These are phyloP conservation scores for Ochropleura leucogaster DNA, from an alignment of 2,888 invertebrate species.

Conservation along the genomic window DNA sequence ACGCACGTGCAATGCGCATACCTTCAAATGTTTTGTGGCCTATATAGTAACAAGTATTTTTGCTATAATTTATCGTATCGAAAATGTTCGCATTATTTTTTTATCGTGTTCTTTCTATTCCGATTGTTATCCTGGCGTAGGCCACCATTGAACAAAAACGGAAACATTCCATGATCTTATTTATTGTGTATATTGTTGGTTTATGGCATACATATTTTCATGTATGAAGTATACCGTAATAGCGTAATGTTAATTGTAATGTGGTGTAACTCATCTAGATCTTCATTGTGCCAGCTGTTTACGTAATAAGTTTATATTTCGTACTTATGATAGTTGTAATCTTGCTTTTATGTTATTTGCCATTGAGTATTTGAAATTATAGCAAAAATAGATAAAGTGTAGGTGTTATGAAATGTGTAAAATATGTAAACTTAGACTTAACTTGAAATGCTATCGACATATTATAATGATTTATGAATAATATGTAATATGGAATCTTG, in stretches of 20 bases:
- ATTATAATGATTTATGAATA: slow-evolving; percentile 73
- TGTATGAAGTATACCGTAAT: slow-evolving; percentile 84
- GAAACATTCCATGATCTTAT: slow-evolving; percentile 90
- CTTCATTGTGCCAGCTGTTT: slow-evolving; percentile 90
- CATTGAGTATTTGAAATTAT: slow-evolving; percentile 86
- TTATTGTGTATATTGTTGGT: slow-evolving; percentile 90
- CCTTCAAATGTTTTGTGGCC: slow-evolving; percentile 76
- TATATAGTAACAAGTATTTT: slow-evolving; percentile 89
- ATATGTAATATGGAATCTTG: slow-evolving; percentile 75
- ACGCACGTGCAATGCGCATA: slow-evolving; percentile 53
- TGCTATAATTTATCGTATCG: slow-evolving; percentile 88
- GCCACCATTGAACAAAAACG: slow-evolving; percentile 76
- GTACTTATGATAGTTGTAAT: slow-evolving; percentile 88
- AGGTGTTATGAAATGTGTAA: slow-evolving; percentile 82
- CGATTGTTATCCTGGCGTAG: slow-evolving; percentile 73
- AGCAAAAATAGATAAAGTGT: slow-evolving; percentile 84
- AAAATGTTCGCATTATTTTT: slow-evolving; percentile 86
- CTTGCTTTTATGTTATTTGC: slow-evolving; percentile 87
- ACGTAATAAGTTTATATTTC: slow-evolving; percentile 86
- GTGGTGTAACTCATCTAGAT: slow-evolving; percentile 87
- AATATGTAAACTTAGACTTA: slow-evolving; percentile 84
- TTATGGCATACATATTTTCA: slow-evolving; percentile 88
- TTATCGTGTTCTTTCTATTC: slow-evolving; percentile 80
- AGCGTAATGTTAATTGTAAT: slow-evolving; percentile 83
- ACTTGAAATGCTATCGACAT: slow-evolving; percentile 73